Evolutionary conservation across 2,888 invertebrate genomes (phyloP), one percentile per base, ranked within the genome.

Genomic region (Teleiodes luculella): DNA sequence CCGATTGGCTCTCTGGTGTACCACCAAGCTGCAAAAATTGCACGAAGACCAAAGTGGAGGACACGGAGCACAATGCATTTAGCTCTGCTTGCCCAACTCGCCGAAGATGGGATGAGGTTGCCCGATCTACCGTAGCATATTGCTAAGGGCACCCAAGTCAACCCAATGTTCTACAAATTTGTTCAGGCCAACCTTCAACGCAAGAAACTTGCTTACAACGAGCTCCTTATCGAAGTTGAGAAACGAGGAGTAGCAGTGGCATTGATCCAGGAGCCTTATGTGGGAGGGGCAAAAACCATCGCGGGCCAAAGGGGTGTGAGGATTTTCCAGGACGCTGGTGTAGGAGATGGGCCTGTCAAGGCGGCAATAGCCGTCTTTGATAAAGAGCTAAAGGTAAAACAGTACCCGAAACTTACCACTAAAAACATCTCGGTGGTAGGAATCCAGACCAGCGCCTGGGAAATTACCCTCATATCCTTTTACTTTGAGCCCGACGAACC

Each of bases 221-320:
- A 61, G 36, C 20, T 61, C 0, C 10, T 59, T 0, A 0, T 46
- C 8, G 58, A 57, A 13, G 55, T 55, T 0, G 36, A 16, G 2
- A 47, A 16, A 1, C 35, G 46, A 7, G 53, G 46, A 8, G 35
- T 54, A 1, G n/a, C 16, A 1, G 3, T 55, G 0, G 60, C 60
- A 3, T 18, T 60, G n/a, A 30, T 60, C 6, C 60, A 60, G 48
- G 58, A 60, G 14, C 60, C 60, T 0, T 60, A 59, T n/a, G 31
- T 58, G 0, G 54, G 54, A 11, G 3, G 1, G 57, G 52, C 1
- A 30, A 14, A 2, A 13, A n/a, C n/a, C n/a, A n/a, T n/a, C n/a
- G n/a, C n/a, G n/a, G n/a, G n/a, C n/a, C n/a, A n/a, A n/a, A n/a
- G n/a, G n/a, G n/a, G n/a, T 58, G 8, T 39, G 31, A 10, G 20